Evolutionary conservation across 2,888 invertebrate species (phyloP).

Genomic region (Trypoxylon attenuatum): DNA sequence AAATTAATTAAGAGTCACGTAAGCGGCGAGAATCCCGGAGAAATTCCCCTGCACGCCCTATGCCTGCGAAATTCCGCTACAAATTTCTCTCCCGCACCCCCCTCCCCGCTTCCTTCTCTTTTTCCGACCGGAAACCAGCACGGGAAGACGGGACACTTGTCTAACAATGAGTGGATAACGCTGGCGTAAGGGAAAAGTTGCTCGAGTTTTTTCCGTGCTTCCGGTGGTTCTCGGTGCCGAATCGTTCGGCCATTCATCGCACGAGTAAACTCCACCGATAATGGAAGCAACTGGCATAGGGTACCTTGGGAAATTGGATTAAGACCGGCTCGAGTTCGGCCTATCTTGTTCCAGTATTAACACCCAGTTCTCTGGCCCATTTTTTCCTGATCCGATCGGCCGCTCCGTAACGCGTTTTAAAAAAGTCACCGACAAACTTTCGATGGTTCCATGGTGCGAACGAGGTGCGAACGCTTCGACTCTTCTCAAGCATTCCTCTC

Average conservation of each 20-base stretch:
- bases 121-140: too few relatives aligned
- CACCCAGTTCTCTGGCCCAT: slow-evolving; percentile 3
- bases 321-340: slow-evolving; percentile 38
- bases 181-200: neutral
- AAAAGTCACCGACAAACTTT: too few relatives aligned
- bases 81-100: neutral
- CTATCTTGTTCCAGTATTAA: slow-evolving; percentile 18
- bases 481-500: too few relatives aligned
- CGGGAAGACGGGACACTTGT: too few relatives aligned
- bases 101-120: too few relatives aligned
- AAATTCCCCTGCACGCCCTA: too few relatives aligned
- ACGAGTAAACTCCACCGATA: slow-evolving; percentile 41
- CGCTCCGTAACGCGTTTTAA: too few relatives aligned
- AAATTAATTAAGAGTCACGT: neutral
- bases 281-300: slow-evolving; percentile 41
- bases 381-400: too few relatives aligned
- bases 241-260: slow-evolving; percentile 42
- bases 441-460: too few relatives aligned
- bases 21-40: neutral
- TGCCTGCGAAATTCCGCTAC: neutral
- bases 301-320: slow-evolving; percentile 48
- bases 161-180: neutral
- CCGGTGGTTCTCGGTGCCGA: slow-evolving; percentile 25
- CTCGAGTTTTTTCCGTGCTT: too few relatives aligned
- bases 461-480: too few relatives aligned